Evolutionary conservation across 2,888 invertebrate genomes (phyloP), one percentile per base, ranked within the genome.

Genomic region (Galeopsomyia nigrocyanea): DNA sequence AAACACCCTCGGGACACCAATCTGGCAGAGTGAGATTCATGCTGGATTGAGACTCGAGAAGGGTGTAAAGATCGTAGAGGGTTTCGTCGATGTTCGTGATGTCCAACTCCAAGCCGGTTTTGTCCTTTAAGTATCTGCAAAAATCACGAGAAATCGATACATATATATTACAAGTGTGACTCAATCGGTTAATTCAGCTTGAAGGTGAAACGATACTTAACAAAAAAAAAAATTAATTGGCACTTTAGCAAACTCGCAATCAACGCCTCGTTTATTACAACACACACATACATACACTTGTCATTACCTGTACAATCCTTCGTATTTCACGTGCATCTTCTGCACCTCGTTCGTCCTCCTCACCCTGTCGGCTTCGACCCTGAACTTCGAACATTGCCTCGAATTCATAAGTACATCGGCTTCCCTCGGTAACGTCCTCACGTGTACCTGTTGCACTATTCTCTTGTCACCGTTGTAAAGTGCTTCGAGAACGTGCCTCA

Each of bases 1-100:
- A 22, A 0, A 74, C 71, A 10, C 74, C 74, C 13, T 64, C 57
- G 3, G 74, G 21, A 19, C 71, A 74, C 74, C 74, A 74, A 14
- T 47, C 17, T 31, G 74, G 74, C 5, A 74, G 51, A 5, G 19
- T 68, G 0, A 65, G n/a, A 16, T 71, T 71, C 61, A 66, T 16
- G n/a, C 67, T 57, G 1, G 49, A 60, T 16, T 63, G 70, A 13
- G 55, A 3, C 16, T 74, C 74, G 7, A 74, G 16, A 1, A 63
- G 17, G 9, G 46, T 55, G 67, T 74, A 64, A 5, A 74, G 55
- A 1, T 63, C 9, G 19, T 49, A 60, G 17, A 70, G 60, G 7
- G 17, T 17, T 3, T 60, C 31, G 50, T 70, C 74, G 13, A 14
- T n/a, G 3, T 19, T 49, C 3, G 21, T 2, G 3, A 10, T 16